Conservation (phyloP, 2,888 invertebrate genomes). For the Bimastos eiseni region DNA sequence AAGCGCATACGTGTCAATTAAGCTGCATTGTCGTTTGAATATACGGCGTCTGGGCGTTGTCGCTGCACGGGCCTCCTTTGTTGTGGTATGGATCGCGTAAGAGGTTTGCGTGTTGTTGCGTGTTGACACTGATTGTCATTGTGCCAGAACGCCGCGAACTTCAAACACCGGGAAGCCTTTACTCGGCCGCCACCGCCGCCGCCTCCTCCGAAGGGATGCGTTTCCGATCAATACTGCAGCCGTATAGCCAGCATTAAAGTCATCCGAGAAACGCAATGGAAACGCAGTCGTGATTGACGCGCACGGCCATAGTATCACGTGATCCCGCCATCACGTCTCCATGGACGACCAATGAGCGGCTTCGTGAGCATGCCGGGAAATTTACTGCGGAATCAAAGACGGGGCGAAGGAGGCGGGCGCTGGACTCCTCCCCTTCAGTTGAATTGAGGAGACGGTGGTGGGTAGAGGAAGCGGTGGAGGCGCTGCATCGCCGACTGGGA, state of each 20-base stretch:
- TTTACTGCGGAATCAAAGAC: background rate
- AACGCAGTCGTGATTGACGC: conserved; percentile 5
- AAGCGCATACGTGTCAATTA: background rate
- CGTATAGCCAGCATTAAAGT: background rate
- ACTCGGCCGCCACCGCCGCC: background rate
- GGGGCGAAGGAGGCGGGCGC: background rate
- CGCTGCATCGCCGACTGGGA: background rate
- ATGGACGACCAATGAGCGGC: conserved; percentile 13
- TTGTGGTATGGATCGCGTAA: background rate
- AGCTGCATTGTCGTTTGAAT: background rate
- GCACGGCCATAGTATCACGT: background rate
- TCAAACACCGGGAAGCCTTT: background rate
- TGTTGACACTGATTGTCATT: background rate
- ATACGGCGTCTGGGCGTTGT: background rate
- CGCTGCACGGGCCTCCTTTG: background rate
- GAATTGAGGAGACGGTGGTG: background rate
- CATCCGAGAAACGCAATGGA: background rate
- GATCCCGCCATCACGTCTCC: conserved; percentile 13
- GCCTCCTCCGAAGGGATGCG: background rate
- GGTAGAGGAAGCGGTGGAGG: too few species aligned
- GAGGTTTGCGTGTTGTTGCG: background rate
- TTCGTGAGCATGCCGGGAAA: background rate
- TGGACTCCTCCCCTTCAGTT: background rate
- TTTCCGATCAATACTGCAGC: background rate
- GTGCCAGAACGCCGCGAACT: background rate